Conservation (phyloP, 2,113 vertebrate species). For the Callionymus lyra region DNA sequence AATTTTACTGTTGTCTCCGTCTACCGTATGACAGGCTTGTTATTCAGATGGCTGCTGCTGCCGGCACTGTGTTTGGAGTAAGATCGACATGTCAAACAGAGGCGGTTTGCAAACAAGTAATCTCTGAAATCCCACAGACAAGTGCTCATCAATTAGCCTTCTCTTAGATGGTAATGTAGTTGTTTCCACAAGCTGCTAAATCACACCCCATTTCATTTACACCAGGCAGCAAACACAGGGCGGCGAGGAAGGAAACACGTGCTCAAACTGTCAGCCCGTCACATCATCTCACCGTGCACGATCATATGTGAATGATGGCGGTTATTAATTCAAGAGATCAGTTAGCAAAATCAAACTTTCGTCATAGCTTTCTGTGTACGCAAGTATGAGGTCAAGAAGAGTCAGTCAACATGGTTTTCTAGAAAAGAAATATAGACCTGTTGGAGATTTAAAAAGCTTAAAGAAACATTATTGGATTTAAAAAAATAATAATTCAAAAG, state of each 20-base stretch:
- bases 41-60: conserved; percentile 35
- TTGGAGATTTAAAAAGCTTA: no score
- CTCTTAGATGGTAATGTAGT: conserved; percentile 35
- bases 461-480: no score
- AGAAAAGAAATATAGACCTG: no score
- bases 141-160: conserved; percentile 46
- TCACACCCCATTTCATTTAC: conserved; percentile 37
- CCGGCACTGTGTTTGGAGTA: conserved; percentile 23
- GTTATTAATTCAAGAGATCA: no score
- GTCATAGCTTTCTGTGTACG: no score
- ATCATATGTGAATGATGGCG: no score
- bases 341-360: no score
- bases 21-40: conserved; percentile 36
- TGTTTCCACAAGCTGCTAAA: conserved; percentile 26
- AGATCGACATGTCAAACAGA: conserved; percentile 37
- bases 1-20: conserved; percentile 36
- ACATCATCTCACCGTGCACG: conserved; percentile 3
- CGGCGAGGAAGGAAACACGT: conserved; percentile 10
- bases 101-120: conserved; percentile 42
- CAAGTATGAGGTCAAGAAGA: no score
- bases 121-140: conserved; percentile 36
- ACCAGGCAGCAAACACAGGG: conserved; percentile 13
- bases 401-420: no score
- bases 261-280: conserved; percentile 14
- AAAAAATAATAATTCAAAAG: no score